These are phyloP conservation scores for Vombatus ursinus DNA, from an alignment of 2,113 vertebrate genomes.

Conservation along the genomic window DNA sequence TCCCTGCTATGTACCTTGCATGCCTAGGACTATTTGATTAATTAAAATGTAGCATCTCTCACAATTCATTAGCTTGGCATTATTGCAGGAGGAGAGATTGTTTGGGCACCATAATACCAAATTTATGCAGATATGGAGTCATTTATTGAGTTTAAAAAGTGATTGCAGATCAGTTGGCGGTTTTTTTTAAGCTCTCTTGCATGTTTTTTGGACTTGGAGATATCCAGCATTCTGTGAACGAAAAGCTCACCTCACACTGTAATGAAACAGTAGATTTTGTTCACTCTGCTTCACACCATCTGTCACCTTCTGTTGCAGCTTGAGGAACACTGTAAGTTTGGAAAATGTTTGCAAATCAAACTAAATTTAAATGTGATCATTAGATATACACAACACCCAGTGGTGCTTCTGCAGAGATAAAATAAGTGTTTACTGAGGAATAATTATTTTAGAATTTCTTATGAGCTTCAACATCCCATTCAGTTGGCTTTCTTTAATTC, in stretches of 20 bases:
- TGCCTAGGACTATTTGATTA: constrained; percentile 32
- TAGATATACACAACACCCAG: constrained; percentile 71
- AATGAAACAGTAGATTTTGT: constrained; percentile 57
- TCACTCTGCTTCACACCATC: constrained; percentile 70
- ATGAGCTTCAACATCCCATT: constrained; percentile 61
- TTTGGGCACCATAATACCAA: constrained; percentile 15
- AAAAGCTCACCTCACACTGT: constrained; percentile 37
- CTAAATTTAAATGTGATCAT: constrained; percentile 79
- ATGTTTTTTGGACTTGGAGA: not conserved
- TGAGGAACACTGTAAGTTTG: constrained; percentile 65
- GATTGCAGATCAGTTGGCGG: constrained; percentile 54
- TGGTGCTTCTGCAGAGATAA: constrained; percentile 77
- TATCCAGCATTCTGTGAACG: constrained; percentile 60
- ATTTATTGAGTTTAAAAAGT: constrained; percentile 58
- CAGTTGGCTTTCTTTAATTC: constrained; percentile 68
- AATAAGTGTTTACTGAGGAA: constrained; percentile 78
- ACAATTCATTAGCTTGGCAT: not conserved
- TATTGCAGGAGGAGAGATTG: not conserved
- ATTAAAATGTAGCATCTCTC: constrained; percentile 37
- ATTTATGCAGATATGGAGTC: not conserved
- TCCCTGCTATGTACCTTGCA: constrained; percentile 32
- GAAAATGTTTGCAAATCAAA: constrained; percentile 82
- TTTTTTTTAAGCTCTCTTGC: constrained; percentile 69
- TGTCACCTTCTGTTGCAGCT: constrained; percentile 72
- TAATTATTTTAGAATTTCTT: constrained; percentile 82